Conservation (phyloP, 2,888 invertebrate genomes). For the Drosophila anceps region DNA sequence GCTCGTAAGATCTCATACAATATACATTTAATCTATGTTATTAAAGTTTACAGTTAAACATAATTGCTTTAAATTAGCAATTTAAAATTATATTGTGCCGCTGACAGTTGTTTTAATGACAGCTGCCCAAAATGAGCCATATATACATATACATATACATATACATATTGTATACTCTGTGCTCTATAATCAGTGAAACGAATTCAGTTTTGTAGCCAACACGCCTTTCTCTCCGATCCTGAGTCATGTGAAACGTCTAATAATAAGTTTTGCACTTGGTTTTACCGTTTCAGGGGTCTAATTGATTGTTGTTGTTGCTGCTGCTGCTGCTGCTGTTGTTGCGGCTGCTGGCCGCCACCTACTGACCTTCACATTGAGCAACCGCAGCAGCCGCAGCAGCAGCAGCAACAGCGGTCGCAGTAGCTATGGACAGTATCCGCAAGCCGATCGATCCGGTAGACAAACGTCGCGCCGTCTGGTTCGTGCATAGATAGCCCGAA, state of each 20-base stretch:
- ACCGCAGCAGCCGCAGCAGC: constrained; percentile 42
- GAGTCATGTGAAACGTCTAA: constrained; percentile 57
- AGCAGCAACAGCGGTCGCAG: constrained; percentile 11
- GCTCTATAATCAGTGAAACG: constrained; percentile 38
- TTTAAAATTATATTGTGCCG: constrained; percentile 19
- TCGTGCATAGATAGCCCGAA: constrained; percentile 53
- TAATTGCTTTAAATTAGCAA: constrained; percentile 14
- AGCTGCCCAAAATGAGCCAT: constrained; percentile 32
- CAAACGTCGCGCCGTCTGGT: constrained; percentile 74
- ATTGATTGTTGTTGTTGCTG: constrained; percentile 57
- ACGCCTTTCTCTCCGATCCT: constrained; percentile 60
- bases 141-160: background rate
- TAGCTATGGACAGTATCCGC: constrained; percentile 68
- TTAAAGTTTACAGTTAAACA: constrained; percentile 22
- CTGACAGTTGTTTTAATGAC: constrained; percentile 26
- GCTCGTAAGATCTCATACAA: background rate
- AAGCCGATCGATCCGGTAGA: constrained; percentile 72
- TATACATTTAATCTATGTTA: constrained; percentile 1
- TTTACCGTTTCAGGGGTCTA: constrained; percentile 80
- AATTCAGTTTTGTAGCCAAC: constrained; percentile 21
- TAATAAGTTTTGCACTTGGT: constrained; percentile 62
- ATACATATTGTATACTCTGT: constrained; percentile 1
- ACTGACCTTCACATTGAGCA: constrained; percentile 80
- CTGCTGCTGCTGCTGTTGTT: constrained; percentile 69
- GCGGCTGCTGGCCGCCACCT: constrained; percentile 78